Base-by-base conservation (phyloP, 2,113 vertebrate species). In the Gnathonemus longibarbis region DNA sequence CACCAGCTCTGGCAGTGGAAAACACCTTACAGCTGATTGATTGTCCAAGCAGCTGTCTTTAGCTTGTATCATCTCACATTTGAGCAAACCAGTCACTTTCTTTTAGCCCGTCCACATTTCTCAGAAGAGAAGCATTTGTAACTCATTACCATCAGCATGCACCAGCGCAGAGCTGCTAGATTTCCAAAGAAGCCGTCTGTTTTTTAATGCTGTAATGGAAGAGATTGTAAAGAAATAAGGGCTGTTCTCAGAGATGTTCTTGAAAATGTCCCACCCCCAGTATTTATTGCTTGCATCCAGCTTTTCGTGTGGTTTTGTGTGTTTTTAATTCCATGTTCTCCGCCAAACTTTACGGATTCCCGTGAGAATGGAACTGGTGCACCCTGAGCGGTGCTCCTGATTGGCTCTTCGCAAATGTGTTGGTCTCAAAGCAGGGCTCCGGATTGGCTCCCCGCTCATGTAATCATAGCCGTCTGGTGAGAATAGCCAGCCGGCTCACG, bases 271-370 rank as follows among this genome's bases (percentile, higher is more conserved):
- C 83, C 74, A 17, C 52, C 84, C 52, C 35, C 84, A 45, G 89
- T 84, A 83, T 31, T 87, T 77, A 42, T 74, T 94, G 91, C 93
- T 92, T 90, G 87, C 45, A 84, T 80, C 31, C 93, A 93, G 93
- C 90, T 46, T 58, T 87, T 87, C 31, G 50, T 87, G 85, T 53
- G 24, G 85, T 88, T 92, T 49, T 74, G 83, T 48, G 42, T 48
- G 31, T 89, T 87, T 90, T 83, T 48, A 39, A 5, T 89, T 89
- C 48, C 70, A 13, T 13, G 8, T 70, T 49, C 19, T 11, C 19
- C 42, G 39, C 49, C 39, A 80, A 74, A 88, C 49, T 39, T 80
- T 35, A 19, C 35, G n/a, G n/a, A 31, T 62, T 45, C 49, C 50
- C 27, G 13, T 31, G 46, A n/a, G 48, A 53, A 53, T 17, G 8